A percentile compares a stretch with the other conserved stretches of the same genome.
phyloP scores from a whole-genome alignment of 1,140 invertebrate genomes.

The Dermatophagoides farinae region DNA sequence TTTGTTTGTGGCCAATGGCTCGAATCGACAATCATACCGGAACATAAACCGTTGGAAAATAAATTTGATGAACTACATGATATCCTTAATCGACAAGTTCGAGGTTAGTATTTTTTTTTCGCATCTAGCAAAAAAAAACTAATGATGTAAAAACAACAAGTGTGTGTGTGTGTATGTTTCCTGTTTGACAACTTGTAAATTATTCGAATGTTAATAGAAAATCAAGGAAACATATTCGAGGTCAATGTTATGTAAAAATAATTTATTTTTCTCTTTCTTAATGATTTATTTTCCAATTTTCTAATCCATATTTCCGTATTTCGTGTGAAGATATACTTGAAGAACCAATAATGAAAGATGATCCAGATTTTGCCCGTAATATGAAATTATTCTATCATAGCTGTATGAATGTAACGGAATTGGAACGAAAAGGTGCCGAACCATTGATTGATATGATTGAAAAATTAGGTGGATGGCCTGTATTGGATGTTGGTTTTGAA shows the following conservation, averaged over 20 bases:
- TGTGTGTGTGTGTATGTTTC: no score
- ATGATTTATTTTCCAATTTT: no score
- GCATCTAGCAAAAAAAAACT: not conserved
- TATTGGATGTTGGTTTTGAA: conserved; percentile 40
- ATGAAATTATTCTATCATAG: conserved; percentile 54
- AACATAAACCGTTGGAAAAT: conserved; percentile 54
- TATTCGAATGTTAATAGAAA: no score
- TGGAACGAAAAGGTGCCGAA: not conserved
- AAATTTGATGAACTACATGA: conserved; percentile 58
- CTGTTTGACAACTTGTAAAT: no score
- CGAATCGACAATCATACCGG: conserved; percentile 37
- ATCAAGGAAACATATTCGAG: no score
- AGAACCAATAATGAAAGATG: conserved; percentile 24
- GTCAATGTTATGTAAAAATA: not conserved
- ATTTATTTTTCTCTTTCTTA: not conserved
- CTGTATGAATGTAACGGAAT: conserved; percentile 50
- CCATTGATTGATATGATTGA: not conserved
- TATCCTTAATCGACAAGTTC: conserved; percentile 50
- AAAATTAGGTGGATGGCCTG: conserved; percentile 67
- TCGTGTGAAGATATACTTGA: not conserved
- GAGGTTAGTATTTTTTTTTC: conserved; percentile 2
- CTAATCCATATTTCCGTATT: no score
- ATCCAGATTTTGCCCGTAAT: conserved; percentile 47
- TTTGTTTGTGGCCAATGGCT: conserved; percentile 57
- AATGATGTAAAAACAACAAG: no score